Evolutionary conservation across 2,797 vertebrate species (phyloP).

Genomic region (Argya squamiceps): DNA sequence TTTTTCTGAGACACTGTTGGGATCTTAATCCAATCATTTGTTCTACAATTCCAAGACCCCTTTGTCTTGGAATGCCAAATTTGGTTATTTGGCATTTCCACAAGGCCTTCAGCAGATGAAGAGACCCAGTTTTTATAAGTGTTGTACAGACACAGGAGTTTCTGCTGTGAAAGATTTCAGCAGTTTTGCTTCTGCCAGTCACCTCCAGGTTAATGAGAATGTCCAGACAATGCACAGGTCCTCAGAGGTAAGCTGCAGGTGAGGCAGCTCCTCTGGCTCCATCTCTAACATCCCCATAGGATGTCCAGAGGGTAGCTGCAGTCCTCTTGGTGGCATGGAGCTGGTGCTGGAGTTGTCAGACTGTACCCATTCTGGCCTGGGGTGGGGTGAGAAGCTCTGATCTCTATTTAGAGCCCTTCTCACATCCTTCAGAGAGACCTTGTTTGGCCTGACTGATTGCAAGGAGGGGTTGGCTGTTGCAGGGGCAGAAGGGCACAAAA

Average conservation of each 20-base stretch:
- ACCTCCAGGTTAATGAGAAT: not conserved
- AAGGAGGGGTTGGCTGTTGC: not conserved
- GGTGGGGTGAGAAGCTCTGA: not conserved
- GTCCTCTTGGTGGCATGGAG: not conserved
- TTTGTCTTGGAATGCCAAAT: no score
- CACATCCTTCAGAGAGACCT: not conserved
- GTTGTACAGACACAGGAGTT: not conserved
- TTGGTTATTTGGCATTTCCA: not conserved
- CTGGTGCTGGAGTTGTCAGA: not conserved
- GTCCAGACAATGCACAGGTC: not conserved
- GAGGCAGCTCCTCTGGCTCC: not conserved
- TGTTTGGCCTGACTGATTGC: accelerated
- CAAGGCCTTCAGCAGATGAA: not conserved
- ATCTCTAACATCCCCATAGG: not conserved
- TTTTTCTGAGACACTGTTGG: not conserved
- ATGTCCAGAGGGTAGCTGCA: not conserved
- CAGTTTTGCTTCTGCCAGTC: not conserved
- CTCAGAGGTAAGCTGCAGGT: not conserved
- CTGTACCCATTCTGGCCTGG: not conserved
- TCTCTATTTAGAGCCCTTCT: not conserved
- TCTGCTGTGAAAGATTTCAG: not conserved
- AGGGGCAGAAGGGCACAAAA: accelerated
- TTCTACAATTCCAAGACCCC: not conserved
- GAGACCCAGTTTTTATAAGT: not conserved
- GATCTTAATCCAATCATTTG: not conserved